Base-by-base conservation (phyloP, 1,140 invertebrate species). In the Drosophila sulfurigaster region DNA sequence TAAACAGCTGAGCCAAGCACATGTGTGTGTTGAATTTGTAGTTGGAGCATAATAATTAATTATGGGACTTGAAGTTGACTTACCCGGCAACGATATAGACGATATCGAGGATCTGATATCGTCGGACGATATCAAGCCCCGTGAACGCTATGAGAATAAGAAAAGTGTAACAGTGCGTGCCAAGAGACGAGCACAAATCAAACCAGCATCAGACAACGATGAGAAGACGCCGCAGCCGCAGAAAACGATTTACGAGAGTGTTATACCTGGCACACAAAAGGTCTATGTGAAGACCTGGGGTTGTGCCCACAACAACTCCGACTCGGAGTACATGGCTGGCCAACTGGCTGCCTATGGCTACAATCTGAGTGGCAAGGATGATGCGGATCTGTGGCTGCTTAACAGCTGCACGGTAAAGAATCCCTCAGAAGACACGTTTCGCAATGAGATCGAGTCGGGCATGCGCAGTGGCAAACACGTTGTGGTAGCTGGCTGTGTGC, bases 381-480 rank as follows among this genome's bases (percentile, higher is more conserved):
- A 95, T 49, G 98, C 98, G 1, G 96, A 99, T 93, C 92, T 99
- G 3, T 99, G 98, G 98, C 92, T 99, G 8, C 93, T 99, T 0
- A 99, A 99, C 93, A 99, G 98, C 69, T 99, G 99, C 91, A 99
- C 98, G 4, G 99, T 99, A 0, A 99, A 99, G 93, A 99, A 95
- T 93, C 99, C 99, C 32, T 96, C 98, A 0, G 98, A 99, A 93
- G 97, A 98, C 93, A 98, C 99, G 93, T 98, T 99, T 90, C 95
- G 96, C 80, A 99, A 99, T 95, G 97, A 98, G 91, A 97, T 99
- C 41, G 95, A 96, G 58, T 93, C 95, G 32, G 98, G 96, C 0
- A 94, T 95, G 83, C 94, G 95, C 41, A 93, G 94, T 3, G 96
- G 96, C 1, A 99, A 99, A 87, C 94, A 96, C 82, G 94, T 99